Conservation (phyloP, 2,888 invertebrate genomes). For the Pyrrhia umbra region DNA sequence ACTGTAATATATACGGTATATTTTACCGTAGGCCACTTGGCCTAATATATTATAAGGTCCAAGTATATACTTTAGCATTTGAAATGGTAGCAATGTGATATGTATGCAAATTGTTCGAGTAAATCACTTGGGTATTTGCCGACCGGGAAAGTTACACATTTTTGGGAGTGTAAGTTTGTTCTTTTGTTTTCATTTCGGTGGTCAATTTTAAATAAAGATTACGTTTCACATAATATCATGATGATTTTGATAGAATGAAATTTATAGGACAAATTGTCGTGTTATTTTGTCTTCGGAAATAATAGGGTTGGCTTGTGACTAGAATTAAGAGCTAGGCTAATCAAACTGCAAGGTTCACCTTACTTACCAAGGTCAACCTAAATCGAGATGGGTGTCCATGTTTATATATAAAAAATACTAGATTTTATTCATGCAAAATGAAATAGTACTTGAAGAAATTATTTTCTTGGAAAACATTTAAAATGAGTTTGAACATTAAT, state of each 20-base stretch:
- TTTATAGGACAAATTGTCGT: no score
- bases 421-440: no score
- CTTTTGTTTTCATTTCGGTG: conserved; percentile 15
- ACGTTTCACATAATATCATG: not conserved
- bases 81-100: conserved; percentile 48
- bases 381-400: no score
- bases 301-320: no score
- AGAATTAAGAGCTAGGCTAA: no score
- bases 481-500: conserved; percentile 6
- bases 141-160: conserved; percentile 31
- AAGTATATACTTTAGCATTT: conserved; percentile 46
- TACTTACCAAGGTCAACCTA: no score
- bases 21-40: conserved; percentile 10
- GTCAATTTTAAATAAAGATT: not conserved
- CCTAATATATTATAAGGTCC: conserved; percentile 42
- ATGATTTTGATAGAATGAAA: not conserved
- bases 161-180: conserved; percentile 25
- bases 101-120: conserved; percentile 52
- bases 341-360: no score
- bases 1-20: conserved; percentile 5
- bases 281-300: no score
- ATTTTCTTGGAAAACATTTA: conserved; percentile 5
- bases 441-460: no score
- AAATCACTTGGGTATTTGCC: conserved; percentile 51
- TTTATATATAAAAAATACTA: no score